These are phyloP conservation scores for Drosophila tropicalis DNA, from an alignment of 1,140 invertebrate genomes.

Conservation along the genomic window DNA sequence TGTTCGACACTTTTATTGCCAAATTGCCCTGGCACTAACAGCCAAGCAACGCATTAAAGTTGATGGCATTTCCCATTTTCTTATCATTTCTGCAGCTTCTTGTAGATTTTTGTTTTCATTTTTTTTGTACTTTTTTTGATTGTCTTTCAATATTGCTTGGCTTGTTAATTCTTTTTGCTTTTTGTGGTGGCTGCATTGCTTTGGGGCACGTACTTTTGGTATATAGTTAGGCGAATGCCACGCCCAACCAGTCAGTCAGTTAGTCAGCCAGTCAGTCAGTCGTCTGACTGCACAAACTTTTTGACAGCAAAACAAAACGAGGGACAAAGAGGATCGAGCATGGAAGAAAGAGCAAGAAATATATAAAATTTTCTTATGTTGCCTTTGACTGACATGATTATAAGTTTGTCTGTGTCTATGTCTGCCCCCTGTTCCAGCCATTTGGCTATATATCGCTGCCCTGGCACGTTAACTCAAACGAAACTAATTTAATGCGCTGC, in stretches of 20 bases:
- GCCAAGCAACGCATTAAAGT: constrained; percentile 52
- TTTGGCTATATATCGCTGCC: constrained; percentile 30
- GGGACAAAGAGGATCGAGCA: background rate
- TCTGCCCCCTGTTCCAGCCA: constrained; percentile 12
- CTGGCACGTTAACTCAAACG: constrained; percentile 80
- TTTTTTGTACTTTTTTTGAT: constrained; percentile 26
- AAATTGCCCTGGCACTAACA: constrained; percentile 26
- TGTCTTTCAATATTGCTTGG: constrained; percentile 23
- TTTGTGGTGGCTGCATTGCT: constrained; percentile 23
- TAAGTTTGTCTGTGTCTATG: constrained; percentile 68
- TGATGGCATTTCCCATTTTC: constrained; percentile 29
- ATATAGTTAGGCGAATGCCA: constrained; percentile 1
- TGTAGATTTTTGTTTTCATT: constrained; percentile 3
- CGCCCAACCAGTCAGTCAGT: constrained; percentile 8
- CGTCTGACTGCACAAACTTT: constrained; percentile 48
- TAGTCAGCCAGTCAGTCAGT: background rate
- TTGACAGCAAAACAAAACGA: constrained; percentile 29
- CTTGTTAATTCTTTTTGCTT: constrained; percentile 41
- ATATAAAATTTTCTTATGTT: constrained; percentile 60
- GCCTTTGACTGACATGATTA: constrained; percentile 81
- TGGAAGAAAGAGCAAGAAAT: constrained; percentile 2
- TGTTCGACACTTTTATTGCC: constrained; percentile 71
- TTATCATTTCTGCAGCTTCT: background rate
- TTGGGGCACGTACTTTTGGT: constrained; percentile 20
- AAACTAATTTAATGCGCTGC: constrained; percentile 82